phyloP scores from a whole-genome alignment of 2,888 invertebrate genomes.

The Gerosis bhagava region DNA sequence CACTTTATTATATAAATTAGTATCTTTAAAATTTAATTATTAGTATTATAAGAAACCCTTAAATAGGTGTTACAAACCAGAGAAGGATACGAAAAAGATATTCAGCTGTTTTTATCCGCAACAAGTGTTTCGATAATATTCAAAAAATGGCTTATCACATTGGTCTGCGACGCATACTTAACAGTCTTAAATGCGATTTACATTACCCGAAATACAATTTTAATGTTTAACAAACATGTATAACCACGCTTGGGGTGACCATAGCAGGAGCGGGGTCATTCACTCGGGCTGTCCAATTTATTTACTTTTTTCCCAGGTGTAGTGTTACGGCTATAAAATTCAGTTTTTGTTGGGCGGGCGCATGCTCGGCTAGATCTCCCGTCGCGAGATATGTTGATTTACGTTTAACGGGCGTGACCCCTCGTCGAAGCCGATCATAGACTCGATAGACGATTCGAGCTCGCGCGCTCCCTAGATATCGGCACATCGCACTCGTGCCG shows the following conservation, averaged over 20 bases:
- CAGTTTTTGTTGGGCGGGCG: conserved; percentile 75
- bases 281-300: conserved; percentile 70
- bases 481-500: conserved; percentile 77
- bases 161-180: no score
- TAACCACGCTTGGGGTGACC: neutral
- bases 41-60: no score
- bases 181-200: no score
- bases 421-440: conserved; percentile 77
- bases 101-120: no score
- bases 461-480: conserved; percentile 71
- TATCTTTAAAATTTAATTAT: no score
- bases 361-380: conserved; percentile 76
- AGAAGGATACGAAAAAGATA: no score
- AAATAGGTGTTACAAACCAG: no score
- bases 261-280: conserved; percentile 34
- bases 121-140: no score
- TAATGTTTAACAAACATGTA: no score
- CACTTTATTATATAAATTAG: no score
- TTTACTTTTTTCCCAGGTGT: conserved; percentile 74
- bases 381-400: conserved; percentile 82
- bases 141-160: no score
- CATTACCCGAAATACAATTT: no score
- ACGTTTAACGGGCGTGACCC: conserved; percentile 81
- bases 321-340: conserved; percentile 77
- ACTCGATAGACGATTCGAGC: conserved; percentile 78